Base-by-base conservation (phyloP, 2,888 invertebrate genomes). In the Diadromus collaris region DNA sequence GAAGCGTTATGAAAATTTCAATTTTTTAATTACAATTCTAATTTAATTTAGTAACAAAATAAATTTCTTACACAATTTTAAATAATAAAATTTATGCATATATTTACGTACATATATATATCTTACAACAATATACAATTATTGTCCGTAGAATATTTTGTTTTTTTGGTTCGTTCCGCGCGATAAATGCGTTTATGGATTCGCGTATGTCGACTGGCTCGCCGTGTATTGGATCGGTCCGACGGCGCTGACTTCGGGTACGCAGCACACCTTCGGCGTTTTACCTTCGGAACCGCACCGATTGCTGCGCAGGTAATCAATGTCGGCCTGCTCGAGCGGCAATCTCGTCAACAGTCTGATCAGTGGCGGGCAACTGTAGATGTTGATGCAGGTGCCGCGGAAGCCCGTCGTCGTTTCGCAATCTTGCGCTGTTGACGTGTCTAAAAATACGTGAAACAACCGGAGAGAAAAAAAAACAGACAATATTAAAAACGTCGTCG, bases 391-490 rank as follows among this genome's bases (percentile, higher is more conserved):
- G n/a, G 34, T 21, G 9, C 83, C 83, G 21, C 65, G 2, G 0
- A 78, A 48, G 21, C 76, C 76, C 27, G 83, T 83, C n/a, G 83
- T 76, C 56, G 81, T 78, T 7, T 32, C 41, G 64, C 83, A 83
- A 6, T 54, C n/a, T 38, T 4, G 3, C 16, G 44, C 7, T 51
- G 3, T 10, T 7, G 6, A 0, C 10, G 24, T 21, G 27, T 69
- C 74, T 76, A 60, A 21, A 41, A 46, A 21, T 38, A 21, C 7
- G 9, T 27, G 21, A 63, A 32, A 56, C 19, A 27, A 29, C n/a
- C n/a, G 9, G 41, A 1, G 38, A 16, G 38, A 16, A 13, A 24
- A 27, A 19, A 41, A 32, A 16, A 21, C 21, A 34, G 21, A 51
- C 32, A n/a, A 65, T 3, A n/a, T 5, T 13, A 46, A 38, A 38